Percentiles rank a stretch among this genome's conserved stretches.
Evolutionary conservation across 2,797 vertebrate genomes (phyloP).

Genomic region (Chaenodraco wilsoni): DNA sequence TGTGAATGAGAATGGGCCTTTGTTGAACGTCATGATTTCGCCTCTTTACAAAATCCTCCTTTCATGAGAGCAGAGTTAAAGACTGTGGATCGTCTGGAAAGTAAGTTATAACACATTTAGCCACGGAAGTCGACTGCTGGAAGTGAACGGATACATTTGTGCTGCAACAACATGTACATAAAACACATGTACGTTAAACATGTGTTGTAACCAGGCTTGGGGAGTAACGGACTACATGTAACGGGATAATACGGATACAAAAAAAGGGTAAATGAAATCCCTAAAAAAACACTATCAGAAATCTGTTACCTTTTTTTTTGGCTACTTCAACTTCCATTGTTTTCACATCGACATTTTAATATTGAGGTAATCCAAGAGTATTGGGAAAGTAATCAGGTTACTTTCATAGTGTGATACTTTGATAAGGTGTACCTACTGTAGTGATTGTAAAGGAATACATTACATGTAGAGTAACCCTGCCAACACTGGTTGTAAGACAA

Average conservation of each 20-base stretch:
- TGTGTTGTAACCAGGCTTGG: too few relatives aligned
- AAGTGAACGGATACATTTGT: constrained; percentile 26
- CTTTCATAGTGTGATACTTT: too few relatives aligned
- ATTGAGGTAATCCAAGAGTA: too few relatives aligned
- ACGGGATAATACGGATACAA: too few relatives aligned
- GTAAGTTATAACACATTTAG: constrained; percentile 51
- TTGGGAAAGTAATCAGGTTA: too few relatives aligned
- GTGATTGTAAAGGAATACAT: not conserved
- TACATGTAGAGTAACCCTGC: not conserved
- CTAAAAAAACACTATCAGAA: too few relatives aligned
- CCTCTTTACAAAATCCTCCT: constrained; percentile 58
- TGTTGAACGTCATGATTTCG: constrained; percentile 53
- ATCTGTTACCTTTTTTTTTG: too few relatives aligned
- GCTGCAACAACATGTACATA: not conserved
- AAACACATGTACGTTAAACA: too few relatives aligned
- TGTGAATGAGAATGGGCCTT: constrained; percentile 58
- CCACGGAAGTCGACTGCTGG: constrained; percentile 49
- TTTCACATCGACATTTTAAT: too few relatives aligned
- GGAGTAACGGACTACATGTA: too few relatives aligned
- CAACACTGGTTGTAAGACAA: constrained; percentile 5
- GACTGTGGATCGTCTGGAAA: constrained; percentile 46
- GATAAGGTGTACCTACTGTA: not conserved
- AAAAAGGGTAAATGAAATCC: too few relatives aligned
- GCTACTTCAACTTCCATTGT: too few relatives aligned
- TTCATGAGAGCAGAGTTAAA: constrained; percentile 49